Evolutionary conservation across 2,888 invertebrate genomes (phyloP).

Genomic region (Uloborus plumipes): DNA sequence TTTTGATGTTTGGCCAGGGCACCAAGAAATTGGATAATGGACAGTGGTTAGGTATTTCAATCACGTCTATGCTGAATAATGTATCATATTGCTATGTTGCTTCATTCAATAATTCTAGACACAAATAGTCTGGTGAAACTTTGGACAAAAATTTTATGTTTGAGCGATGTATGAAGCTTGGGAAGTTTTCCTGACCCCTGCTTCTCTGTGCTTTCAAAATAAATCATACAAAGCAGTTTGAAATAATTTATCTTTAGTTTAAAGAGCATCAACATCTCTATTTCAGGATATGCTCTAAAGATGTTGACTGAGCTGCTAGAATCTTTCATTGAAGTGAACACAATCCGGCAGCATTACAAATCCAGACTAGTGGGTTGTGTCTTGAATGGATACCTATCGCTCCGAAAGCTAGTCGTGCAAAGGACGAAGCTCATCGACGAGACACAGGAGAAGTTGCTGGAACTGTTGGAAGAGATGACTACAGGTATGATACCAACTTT

Average conservation of each 20-base stretch:
- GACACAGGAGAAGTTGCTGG: constrained; percentile 93
- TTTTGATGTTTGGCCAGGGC: too few relatives aligned
- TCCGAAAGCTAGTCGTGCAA: constrained; percentile 92
- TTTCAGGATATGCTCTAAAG: constrained; percentile 85
- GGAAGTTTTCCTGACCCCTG: too few relatives aligned
- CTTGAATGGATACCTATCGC: constrained; percentile 91
- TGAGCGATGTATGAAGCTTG: too few relatives aligned
- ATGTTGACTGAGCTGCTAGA: constrained; percentile 89
- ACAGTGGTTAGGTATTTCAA: too few relatives aligned
- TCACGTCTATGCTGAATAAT: too few relatives aligned
- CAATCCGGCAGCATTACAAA: constrained; percentile 91
- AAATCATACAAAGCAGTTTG: too few relatives aligned
- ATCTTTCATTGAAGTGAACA: constrained; percentile 87
- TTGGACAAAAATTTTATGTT: too few relatives aligned
- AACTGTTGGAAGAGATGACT: constrained; percentile 95
- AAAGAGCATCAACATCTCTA: not conserved
- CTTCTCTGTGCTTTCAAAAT: too few relatives aligned
- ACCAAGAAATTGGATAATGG: too few relatives aligned
- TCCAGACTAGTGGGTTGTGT: constrained; percentile 89
- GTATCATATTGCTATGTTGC: too few relatives aligned
- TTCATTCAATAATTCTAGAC: too few relatives aligned
- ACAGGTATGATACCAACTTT: constrained; percentile 76
- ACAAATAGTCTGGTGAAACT: too few relatives aligned
- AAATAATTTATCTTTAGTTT: not conserved
- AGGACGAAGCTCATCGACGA: constrained; percentile 95